Percentiles rank a stretch among this genome's conserved stretches.
Conservation (phyloP, 2,113 vertebrate species). For the Drymodes brunneopygia region DNA sequence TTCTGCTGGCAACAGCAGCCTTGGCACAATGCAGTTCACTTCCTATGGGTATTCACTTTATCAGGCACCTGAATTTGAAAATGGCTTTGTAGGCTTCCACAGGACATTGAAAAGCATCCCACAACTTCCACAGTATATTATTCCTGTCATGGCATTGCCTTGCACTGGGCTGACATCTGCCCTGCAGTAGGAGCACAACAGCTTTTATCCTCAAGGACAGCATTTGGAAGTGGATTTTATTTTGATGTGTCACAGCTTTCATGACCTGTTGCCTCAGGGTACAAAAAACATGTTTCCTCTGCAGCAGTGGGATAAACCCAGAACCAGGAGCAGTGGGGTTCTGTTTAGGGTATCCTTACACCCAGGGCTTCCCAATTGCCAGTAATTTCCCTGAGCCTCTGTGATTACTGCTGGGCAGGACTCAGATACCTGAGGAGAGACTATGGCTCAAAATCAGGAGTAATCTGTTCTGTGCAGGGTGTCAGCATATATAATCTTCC, state of each 20-base stretch:
- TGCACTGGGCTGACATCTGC: not conserved
- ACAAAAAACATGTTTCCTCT: not conserved
- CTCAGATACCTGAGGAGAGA: not conserved
- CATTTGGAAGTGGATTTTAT: not conserved
- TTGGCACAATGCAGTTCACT: not conserved
- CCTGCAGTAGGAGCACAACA: not conserved
- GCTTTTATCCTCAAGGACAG: not conserved
- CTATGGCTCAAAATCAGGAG: not conserved
- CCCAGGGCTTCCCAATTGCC: accelerated
- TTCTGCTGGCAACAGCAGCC: not conserved
- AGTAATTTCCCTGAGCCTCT: not conserved
- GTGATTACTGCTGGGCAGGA: not conserved
- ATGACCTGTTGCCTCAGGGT: not conserved
- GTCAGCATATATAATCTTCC: not conserved
- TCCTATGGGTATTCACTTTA: not conserved
- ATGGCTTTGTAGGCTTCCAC: not conserved
- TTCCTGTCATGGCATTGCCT: not conserved
- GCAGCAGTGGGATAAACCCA: not conserved
- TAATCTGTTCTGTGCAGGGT: not conserved
- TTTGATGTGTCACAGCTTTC: not conserved
- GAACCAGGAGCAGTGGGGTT: not conserved
- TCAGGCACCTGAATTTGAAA: not conserved
- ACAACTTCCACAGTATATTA: not conserved
- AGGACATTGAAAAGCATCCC: not conserved
- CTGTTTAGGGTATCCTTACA: not conserved